Conservation (phyloP, 1,140 invertebrate species). For the Tetragonula clypearis region DNA sequence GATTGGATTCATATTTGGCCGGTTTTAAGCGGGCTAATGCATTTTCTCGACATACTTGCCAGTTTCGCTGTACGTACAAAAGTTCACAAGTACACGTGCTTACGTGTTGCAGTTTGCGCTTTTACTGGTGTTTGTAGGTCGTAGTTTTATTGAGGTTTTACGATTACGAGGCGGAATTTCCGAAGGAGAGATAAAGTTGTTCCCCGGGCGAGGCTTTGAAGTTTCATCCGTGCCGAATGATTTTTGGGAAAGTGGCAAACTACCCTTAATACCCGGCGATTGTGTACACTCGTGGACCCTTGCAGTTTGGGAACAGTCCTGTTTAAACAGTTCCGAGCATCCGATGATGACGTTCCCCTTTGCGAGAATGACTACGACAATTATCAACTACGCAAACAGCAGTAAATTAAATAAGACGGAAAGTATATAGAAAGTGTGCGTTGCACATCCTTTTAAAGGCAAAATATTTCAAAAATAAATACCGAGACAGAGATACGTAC, state of each 20-base stretch:
- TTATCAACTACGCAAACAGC: neutral
- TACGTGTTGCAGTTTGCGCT: neutral
- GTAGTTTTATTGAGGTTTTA: constrained; percentile 4
- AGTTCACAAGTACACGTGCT: neutral
- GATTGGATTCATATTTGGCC: too few relatives aligned
- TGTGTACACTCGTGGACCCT: neutral
- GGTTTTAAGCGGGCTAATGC: neutral
- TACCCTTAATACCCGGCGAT: neutral
- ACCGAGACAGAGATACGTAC: too few relatives aligned
- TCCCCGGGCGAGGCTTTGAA: neutral
- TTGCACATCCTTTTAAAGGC: too few relatives aligned
- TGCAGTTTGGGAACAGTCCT: neutral
- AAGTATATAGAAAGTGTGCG: neutral
- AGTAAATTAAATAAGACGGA: neutral
- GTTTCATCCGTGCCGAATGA: neutral
- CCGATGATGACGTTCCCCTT: neutral
- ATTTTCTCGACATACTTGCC: neutral
- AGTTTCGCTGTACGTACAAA: neutral
- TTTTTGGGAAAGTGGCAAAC: constrained; percentile 16
- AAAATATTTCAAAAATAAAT: too few relatives aligned
- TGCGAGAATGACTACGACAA: neutral
- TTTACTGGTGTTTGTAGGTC: neutral
- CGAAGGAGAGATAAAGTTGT: neutral
- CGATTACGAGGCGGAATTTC: neutral
- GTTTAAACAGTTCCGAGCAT: constrained; percentile 23